A percentile compares a stretch with the other conserved stretches of the same genome.
phyloP scores from a whole-genome alignment of 2,113 vertebrate species.

The Xenopus laevis region DNA sequence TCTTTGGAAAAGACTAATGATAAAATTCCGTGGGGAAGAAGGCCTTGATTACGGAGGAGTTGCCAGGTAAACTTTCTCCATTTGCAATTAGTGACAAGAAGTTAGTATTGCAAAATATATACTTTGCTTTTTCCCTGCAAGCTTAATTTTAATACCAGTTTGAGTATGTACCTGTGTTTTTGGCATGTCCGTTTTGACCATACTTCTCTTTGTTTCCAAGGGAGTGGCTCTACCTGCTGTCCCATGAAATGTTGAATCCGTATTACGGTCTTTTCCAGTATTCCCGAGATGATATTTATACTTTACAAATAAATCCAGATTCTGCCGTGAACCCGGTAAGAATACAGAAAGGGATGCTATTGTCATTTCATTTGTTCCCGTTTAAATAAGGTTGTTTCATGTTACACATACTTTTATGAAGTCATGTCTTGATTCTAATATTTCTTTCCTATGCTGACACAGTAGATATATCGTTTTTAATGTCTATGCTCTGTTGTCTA shows the following conservation, averaged over 20 bases:
- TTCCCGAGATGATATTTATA: slow-evolving; percentile 96
- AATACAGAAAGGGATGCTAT: too few relatives aligned
- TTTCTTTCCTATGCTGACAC: too few relatives aligned
- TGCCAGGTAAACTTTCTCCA: slow-evolving; percentile 74
- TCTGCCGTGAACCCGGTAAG: slow-evolving; percentile 95
- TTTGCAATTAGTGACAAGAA: too few relatives aligned
- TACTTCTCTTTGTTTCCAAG: slow-evolving; percentile 39
- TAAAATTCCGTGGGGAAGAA: slow-evolving; percentile 97
- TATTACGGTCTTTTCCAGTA: slow-evolving; percentile 98
- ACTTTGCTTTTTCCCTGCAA: too few relatives aligned
- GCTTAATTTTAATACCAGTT: too few relatives aligned
- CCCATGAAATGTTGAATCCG: slow-evolving; percentile 98
- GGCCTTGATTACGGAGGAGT: slow-evolving; percentile 97
- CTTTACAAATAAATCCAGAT: slow-evolving; percentile 95
- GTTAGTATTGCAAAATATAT: too few relatives aligned
- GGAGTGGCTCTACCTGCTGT: slow-evolving; percentile 96
- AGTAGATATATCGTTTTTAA: too few relatives aligned
- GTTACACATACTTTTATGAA: too few relatives aligned
- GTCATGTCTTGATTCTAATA: too few relatives aligned
- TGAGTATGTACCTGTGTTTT: too few relatives aligned
- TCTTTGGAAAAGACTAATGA: slow-evolving; percentile 97
- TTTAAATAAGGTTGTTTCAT: neutral
- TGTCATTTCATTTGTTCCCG: neutral
- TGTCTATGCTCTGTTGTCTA: too few relatives aligned
- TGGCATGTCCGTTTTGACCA: too few relatives aligned